phyloP scores from a whole-genome alignment of 2,888 invertebrate genomes.

The Pheosia gnoma region DNA sequence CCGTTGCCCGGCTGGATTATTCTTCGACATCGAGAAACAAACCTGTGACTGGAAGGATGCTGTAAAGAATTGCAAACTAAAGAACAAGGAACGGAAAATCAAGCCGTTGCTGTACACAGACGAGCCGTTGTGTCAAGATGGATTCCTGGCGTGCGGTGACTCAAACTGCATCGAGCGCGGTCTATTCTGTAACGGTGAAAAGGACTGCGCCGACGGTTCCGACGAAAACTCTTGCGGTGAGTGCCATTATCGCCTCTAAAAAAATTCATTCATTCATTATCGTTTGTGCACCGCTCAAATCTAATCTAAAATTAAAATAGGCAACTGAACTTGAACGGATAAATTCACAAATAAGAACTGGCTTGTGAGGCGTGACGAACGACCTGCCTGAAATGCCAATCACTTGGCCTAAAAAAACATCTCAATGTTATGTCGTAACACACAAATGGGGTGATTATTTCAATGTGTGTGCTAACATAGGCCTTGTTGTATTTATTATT shows the following conservation, averaged over 20 bases:
- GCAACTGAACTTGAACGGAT: conserved; percentile 57
- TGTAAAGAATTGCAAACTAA: conserved; percentile 96
- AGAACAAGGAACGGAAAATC: conserved; percentile 94
- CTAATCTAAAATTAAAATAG: conserved; percentile 37
- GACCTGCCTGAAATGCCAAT: conserved; percentile 70
- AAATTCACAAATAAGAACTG: conserved; percentile 47
- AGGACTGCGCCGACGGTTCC: conserved; percentile 94
- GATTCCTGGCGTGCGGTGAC: conserved; percentile 94
- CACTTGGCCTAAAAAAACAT: conserved; percentile 77
- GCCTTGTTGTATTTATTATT: conserved; percentile 23
- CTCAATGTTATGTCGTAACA: conserved; percentile 63
- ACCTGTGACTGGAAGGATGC: conserved; percentile 97
- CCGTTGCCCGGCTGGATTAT: conserved; percentile 95
- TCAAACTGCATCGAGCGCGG: conserved; percentile 93
- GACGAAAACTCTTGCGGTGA: conserved; percentile 96
- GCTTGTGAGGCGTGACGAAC: conserved; percentile 62
- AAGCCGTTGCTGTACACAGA: conserved; percentile 95
- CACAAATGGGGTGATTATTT: conserved; percentile 49
- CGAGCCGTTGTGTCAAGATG: conserved; percentile 94
- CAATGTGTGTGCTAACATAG: conserved; percentile 45
- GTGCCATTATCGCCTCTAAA: conserved; percentile 54
- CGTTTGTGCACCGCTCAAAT: conserved; percentile 4
- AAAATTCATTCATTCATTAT: background rate
- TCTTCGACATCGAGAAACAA: conserved; percentile 97
- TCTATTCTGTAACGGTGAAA: conserved; percentile 96